Evolutionary conservation across 2,888 invertebrate genomes (phyloP).

Genomic region (Clusia tigrina): DNA sequence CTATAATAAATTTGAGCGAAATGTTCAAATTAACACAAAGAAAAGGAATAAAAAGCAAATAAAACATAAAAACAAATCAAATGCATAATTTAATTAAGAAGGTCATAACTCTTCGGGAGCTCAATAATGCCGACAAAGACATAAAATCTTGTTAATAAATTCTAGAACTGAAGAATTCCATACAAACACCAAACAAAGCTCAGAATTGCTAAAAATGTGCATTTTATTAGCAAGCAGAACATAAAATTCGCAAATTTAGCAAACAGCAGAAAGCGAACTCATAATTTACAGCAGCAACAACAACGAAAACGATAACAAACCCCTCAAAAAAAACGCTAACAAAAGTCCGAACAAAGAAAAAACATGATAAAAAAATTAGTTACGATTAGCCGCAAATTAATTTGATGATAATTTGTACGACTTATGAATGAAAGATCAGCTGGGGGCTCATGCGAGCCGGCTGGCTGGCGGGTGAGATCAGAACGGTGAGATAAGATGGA

Average conservation of each 20-base stretch:
- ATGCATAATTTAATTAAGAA: neutral
- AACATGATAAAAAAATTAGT: constrained; percentile 14
- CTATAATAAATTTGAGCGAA: neutral
- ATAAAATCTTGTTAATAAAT: neutral
- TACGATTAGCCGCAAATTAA: constrained; percentile 27
- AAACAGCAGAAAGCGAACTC: neutral
- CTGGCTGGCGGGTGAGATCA: neutral
- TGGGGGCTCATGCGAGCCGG: neutral
- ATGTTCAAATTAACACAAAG: neutral
- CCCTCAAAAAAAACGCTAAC: neutral
- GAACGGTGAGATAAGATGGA: constrained; percentile 5
- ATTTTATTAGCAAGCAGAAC: neutral
- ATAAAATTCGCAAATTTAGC: constrained; percentile 3
- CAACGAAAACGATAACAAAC: neutral
- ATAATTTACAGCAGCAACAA: neutral
- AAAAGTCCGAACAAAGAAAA: neutral
- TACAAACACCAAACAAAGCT: neutral
- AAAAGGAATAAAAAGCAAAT: neutral
- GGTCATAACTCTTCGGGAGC: neutral
- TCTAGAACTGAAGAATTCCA: neutral
- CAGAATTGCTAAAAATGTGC: neutral
- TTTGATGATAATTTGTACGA: constrained; percentile 25
- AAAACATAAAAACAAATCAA: neutral
- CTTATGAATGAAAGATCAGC: constrained; percentile 24
- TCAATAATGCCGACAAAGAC: neutral